Conservation (phyloP, 92 coral and sea anemone species). For the Epizoanthus illoricatus region DNA sequence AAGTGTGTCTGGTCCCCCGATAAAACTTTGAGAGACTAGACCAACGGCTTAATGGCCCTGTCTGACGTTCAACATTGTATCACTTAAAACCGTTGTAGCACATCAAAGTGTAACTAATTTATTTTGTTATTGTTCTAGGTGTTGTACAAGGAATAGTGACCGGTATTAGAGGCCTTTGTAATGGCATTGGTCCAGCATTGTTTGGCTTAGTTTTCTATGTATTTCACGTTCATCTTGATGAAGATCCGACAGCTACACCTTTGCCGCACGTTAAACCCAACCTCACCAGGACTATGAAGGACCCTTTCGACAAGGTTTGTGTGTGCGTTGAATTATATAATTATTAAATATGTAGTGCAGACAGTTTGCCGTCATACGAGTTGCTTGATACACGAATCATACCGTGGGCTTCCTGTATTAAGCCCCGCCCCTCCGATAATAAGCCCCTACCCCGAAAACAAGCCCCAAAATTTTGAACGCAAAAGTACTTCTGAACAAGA, state of each 20-base stretch:
- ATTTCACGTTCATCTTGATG: constrained; percentile 94
- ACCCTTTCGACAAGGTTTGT: constrained; percentile 75
- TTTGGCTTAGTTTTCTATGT: constrained; percentile 92
- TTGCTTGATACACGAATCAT: too few relatives aligned
- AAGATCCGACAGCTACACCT: constrained; percentile 46
- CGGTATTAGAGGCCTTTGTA: constrained; percentile 94
- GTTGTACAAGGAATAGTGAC: constrained; percentile 97
- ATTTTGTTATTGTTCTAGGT: constrained; percentile 43
- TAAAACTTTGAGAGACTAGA: too few relatives aligned
- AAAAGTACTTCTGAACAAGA: too few relatives aligned
- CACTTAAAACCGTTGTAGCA: background rate
- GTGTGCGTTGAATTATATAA: background rate
- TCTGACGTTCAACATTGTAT: background rate
- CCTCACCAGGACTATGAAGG: constrained; percentile 61
- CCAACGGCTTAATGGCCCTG: background rate
- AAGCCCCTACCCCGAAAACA: too few relatives aligned
- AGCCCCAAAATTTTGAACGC: too few relatives aligned
- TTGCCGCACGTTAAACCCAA: constrained; percentile 28
- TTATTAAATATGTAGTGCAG: background rate
- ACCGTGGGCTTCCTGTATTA: background rate
- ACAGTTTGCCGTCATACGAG: too few relatives aligned
- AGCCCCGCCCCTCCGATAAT: background rate
- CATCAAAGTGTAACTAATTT: background rate
- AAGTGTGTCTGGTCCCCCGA: too few relatives aligned
- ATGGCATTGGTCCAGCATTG: constrained; percentile 96